Evolutionary conservation across 2,113 vertebrate genomes (phyloP).

Genomic region (Tragelaphus imberbis): DNA sequence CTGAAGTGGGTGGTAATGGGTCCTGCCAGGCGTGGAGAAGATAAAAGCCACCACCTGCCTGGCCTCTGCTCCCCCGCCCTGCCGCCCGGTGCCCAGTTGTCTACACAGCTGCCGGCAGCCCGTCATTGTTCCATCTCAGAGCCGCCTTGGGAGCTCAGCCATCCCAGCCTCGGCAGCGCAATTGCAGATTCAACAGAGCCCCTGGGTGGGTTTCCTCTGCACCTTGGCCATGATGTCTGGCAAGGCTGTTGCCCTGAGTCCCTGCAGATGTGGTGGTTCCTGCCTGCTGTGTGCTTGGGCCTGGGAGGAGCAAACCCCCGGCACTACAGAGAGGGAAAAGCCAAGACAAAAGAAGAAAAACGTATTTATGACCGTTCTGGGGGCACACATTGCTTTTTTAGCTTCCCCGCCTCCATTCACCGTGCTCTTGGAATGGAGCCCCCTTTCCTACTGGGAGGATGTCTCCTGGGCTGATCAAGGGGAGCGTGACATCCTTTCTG

Average conservation of each 20-base stretch:
- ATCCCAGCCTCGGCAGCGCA: background rate
- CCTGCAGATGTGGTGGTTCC: background rate
- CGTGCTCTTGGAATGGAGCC: background rate
- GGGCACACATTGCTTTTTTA: background rate
- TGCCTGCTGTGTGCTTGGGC: background rate
- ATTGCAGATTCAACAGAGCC: background rate
- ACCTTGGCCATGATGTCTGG: conserved; percentile 37
- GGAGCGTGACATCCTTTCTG: background rate
- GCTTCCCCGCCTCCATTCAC: background rate
- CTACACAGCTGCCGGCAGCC: conserved; percentile 48
- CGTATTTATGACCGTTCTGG: no score
- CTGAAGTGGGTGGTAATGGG: conserved; percentile 46
- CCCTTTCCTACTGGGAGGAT: background rate
- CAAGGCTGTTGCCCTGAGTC: background rate
- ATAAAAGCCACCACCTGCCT: conserved; percentile 67
- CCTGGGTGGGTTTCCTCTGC: conserved; percentile 26
- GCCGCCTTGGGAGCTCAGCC: background rate
- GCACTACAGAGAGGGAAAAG: background rate
- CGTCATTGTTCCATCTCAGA: conserved; percentile 29
- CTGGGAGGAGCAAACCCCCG: background rate
- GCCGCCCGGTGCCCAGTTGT: background rate
- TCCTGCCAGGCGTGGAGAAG: conserved; percentile 59
- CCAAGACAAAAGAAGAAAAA: background rate
- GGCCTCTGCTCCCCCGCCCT: background rate
- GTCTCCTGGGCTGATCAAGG: background rate